A percentile compares a stretch with the other conserved stretches of the same genome.
Conservation (phyloP, 2,797 vertebrate species). For the Nannoperca australis region DNA sequence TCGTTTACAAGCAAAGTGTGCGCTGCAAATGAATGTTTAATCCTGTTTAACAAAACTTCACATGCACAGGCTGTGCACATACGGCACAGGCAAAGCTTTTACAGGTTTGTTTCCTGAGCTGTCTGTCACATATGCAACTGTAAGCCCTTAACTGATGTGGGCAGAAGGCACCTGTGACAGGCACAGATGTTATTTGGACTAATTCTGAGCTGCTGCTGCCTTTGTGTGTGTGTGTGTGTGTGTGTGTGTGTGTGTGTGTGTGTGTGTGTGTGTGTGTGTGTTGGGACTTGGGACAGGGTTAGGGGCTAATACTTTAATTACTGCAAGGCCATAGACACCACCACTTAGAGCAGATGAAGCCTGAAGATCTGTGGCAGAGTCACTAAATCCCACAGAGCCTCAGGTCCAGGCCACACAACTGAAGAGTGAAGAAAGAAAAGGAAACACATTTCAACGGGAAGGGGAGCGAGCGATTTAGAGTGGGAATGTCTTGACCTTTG, state of each 20-base stretch:
- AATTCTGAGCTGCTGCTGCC: slow-evolving; percentile 43
- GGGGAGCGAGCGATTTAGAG: neutral
- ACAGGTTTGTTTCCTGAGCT: slow-evolving; percentile 25
- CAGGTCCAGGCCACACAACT: neutral
- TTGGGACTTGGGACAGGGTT: neutral
- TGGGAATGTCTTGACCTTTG: no score
- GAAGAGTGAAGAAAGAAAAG: neutral
- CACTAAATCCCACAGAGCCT: neutral
- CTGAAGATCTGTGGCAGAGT: slow-evolving; percentile 4
- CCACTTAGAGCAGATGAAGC: slow-evolving; percentile 48
- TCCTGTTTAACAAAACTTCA: slow-evolving; percentile 24
- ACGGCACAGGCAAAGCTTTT: slow-evolving; percentile 32
- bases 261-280: slow-evolving; percentile 19
- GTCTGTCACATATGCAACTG: slow-evolving; percentile 56
- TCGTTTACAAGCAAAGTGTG: neutral
- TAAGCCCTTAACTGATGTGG: slow-evolving; percentile 62
- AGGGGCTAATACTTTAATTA: slow-evolving; percentile 71
- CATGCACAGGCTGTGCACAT: slow-evolving; percentile 53
- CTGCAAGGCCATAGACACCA: slow-evolving; percentile 39
- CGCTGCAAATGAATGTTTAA: slow-evolving; percentile 18
- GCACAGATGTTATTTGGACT: slow-evolving; percentile 71
- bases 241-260: neutral
- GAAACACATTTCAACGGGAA: neutral
- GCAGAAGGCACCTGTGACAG: slow-evolving; percentile 68
- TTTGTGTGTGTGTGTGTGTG: slow-evolving; percentile 33